Percentiles rank a stretch among this genome's conserved stretches.
These are phyloP conservation scores for Eleutherodactylus coqui DNA, from an alignment of 2,797 vertebrate species.

Conservation along the genomic window DNA sequence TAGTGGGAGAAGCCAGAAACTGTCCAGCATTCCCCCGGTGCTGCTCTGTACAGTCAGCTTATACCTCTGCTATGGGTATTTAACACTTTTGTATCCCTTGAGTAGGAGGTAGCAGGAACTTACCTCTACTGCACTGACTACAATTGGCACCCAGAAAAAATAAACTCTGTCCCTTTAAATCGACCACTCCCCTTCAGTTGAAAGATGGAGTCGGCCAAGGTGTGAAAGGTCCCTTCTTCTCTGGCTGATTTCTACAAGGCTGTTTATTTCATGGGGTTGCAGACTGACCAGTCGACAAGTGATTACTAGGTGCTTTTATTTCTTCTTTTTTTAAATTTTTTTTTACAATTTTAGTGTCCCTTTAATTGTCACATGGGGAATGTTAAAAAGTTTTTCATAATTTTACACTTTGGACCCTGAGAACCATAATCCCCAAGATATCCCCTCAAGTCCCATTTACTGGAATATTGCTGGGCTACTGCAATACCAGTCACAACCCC, in stretches of 20 bases:
- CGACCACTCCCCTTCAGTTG: background rate
- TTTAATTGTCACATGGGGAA: background rate
- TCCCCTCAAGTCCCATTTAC: too few species aligned
- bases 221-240: background rate
- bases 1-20: conserved; percentile 38
- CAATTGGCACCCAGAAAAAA: background rate
- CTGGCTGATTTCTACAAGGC: background rate
- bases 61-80: background rate
- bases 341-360: background rate
- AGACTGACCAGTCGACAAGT: too few species aligned
- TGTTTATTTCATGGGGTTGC: background rate
- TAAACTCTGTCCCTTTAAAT: background rate
- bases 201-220: background rate
- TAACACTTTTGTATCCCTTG: background rate
- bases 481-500: too few species aligned
- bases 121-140: background rate
- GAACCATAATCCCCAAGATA: too few species aligned
- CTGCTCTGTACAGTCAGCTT: background rate
- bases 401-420: too few species aligned
- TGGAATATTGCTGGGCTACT: too few species aligned
- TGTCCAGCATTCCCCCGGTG: background rate
- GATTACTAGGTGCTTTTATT: background rate
- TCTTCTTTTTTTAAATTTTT: background rate
- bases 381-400: background rate
- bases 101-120: background rate